Conservation (phyloP, 2,888 invertebrate species). For the Phengaris alcon region DNA sequence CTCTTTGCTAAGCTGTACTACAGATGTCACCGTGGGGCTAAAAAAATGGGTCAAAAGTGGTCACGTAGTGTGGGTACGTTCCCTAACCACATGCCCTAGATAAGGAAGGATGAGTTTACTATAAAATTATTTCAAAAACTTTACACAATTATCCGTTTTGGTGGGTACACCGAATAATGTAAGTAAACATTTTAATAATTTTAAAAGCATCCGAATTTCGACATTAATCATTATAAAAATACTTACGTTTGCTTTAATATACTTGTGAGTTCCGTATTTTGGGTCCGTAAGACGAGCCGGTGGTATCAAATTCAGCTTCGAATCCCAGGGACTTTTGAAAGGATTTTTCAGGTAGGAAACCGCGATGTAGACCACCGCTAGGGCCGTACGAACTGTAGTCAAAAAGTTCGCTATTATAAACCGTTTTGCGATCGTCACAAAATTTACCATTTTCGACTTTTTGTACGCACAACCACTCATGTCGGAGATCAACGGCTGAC, state of each 20-base stretch:
- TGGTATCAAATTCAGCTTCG: slow-evolving; percentile 64
- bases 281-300: slow-evolving; percentile 68
- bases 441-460: slow-evolving; percentile 43
- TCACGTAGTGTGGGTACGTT: too few relatives aligned
- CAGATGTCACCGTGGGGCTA: too few relatives aligned
- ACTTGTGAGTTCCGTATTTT: slow-evolving; percentile 76
- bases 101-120: too few relatives aligned
- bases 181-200: background rate
- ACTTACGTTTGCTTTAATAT: slow-evolving; percentile 76
- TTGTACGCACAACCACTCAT: slow-evolving; percentile 24
- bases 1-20: too few relatives aligned
- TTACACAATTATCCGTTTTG: too few relatives aligned
- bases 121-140: too few relatives aligned
- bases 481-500: slow-evolving; percentile 23
- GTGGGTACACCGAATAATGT: too few relatives aligned
- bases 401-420: slow-evolving; percentile 49
- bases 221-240: background rate
- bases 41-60: too few relatives aligned
- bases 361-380: slow-evolving; percentile 47
- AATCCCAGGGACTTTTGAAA: slow-evolving; percentile 52
- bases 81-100: too few relatives aligned
- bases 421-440: slow-evolving; percentile 44
- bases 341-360: slow-evolving; percentile 57
- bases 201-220: background rate
- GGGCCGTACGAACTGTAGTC: slow-evolving; percentile 48